A percentile compares a stretch with the other conserved stretches of the same genome.
Evolutionary conservation across 2,113 vertebrate species (phyloP).

Genomic region (Laticauda colubrina): DNA sequence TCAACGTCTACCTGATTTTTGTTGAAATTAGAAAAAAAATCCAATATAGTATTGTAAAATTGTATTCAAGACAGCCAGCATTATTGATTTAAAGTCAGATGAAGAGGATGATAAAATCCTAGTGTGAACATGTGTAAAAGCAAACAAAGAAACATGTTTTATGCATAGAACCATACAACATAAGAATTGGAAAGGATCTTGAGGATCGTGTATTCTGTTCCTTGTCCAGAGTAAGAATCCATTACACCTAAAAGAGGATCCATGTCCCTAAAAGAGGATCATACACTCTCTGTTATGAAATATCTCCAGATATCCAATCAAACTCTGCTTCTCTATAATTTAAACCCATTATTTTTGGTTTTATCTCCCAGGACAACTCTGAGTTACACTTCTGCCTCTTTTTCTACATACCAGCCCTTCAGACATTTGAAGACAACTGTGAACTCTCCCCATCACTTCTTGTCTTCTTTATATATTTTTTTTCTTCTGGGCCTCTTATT

Average conservation of each 20-base stretch:
- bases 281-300: background rate
- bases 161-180: background rate
- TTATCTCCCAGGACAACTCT: background rate
- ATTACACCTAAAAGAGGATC: background rate
- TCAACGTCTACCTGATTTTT: background rate
- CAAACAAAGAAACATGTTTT: background rate
- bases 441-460: background rate
- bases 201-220: background rate
- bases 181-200: background rate
- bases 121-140: background rate
- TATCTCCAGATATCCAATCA: background rate
- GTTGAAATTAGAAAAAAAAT: background rate
- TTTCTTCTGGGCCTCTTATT: background rate
- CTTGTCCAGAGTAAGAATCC: background rate
- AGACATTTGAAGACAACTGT: background rate
- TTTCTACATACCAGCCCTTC: background rate
- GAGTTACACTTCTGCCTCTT: background rate
- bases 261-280: background rate
- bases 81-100: background rate
- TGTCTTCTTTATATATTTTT: background rate
- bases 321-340: background rate
- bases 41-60: background rate
- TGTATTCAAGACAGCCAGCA: background rate
- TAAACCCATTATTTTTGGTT: background rate
- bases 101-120: background rate